Conservation (phyloP, 2,888 invertebrate genomes). For the Apotomis betuletana region DNA sequence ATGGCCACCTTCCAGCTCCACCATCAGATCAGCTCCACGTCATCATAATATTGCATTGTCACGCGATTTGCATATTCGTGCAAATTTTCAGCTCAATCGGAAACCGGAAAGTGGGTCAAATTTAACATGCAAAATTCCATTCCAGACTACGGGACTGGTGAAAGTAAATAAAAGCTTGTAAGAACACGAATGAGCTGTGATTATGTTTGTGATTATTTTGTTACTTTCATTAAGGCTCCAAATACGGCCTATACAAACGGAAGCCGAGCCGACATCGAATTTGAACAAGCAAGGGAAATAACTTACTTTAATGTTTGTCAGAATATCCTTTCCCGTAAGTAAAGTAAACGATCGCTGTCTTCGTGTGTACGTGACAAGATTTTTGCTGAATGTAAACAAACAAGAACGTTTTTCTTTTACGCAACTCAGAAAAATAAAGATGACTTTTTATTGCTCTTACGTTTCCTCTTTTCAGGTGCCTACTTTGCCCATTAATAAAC, state of each 20-base stretch:
- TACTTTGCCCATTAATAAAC: not conserved
- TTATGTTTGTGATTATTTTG: not conserved
- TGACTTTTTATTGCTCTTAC: not conserved
- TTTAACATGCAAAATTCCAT: too few species aligned
- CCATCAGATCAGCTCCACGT: too few species aligned
- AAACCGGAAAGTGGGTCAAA: too few species aligned
- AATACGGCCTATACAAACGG: constrained; percentile 8
- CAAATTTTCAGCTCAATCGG: too few species aligned
- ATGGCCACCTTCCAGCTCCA: too few species aligned
- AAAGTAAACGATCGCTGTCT: constrained; percentile 23
- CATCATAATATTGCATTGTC: too few species aligned
- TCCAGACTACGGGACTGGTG: too few species aligned
- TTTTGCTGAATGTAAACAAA: constrained; percentile 30
- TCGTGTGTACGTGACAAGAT: constrained; percentile 36
- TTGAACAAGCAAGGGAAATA: constrained; percentile 29
- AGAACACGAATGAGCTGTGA: not conserved
- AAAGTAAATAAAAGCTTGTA: too few species aligned
- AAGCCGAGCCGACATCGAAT: constrained; percentile 13
- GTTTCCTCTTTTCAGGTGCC: not conserved
- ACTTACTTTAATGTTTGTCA: constrained; percentile 24
- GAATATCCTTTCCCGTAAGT: constrained; percentile 20
- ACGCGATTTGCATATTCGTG: too few species aligned
- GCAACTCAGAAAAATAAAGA: constrained; percentile 8
- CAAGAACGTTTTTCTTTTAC: constrained; percentile 1
- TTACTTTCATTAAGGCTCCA: constrained; percentile 13